Percentiles rank a stretch among this genome's conserved stretches.
phyloP scores from a whole-genome alignment of 2,113 vertebrate species.

The Oryzias curvinotus region DNA sequence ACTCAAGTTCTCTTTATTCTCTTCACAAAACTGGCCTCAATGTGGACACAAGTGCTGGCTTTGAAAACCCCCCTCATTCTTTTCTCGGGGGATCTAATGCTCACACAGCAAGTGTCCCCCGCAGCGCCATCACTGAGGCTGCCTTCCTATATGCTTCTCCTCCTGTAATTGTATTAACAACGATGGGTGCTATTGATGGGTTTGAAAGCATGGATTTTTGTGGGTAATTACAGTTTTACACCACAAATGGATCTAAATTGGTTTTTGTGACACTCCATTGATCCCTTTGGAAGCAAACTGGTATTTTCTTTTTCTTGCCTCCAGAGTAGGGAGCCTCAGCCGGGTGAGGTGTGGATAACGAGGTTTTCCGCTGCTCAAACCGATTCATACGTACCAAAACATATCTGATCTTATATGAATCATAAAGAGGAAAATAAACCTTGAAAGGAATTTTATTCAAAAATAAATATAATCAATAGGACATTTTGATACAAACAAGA shows the following conservation, averaged over 20 bases:
- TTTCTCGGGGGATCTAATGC: constrained; percentile 26
- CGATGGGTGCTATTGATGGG: constrained; percentile 49
- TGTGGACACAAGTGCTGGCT: constrained; percentile 19
- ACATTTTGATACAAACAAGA: background rate
- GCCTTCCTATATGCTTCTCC: constrained; percentile 30
- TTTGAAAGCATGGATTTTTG: constrained; percentile 57
- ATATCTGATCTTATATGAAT: constrained; percentile 6
- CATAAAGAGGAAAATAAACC: constrained; percentile 5
- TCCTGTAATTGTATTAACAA: constrained; percentile 51
- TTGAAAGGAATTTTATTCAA: constrained; percentile 16
- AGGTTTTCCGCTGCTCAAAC: constrained; percentile 3
- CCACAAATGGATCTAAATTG: constrained; percentile 72
- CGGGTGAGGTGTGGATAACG: constrained; percentile 11
- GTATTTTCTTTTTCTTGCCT: constrained; percentile 49
- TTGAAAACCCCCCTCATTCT: constrained; percentile 3
- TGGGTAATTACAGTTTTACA: constrained; percentile 66
- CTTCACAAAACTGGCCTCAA: constrained; percentile 22
- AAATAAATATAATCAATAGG: constrained; percentile 19
- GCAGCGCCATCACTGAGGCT: constrained; percentile 3
- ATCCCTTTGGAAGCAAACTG: constrained; percentile 54
- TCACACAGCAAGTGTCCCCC: constrained; percentile 20
- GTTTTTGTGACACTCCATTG: constrained; percentile 62
- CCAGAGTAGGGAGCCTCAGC: constrained; percentile 17
- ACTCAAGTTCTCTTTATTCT: constrained; percentile 2
- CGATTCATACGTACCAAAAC: background rate